Percentiles rank a stretch among this genome's conserved stretches.
Evolutionary conservation across 2,797 vertebrate genomes (phyloP).

Genomic region (Allobates femoralis): DNA sequence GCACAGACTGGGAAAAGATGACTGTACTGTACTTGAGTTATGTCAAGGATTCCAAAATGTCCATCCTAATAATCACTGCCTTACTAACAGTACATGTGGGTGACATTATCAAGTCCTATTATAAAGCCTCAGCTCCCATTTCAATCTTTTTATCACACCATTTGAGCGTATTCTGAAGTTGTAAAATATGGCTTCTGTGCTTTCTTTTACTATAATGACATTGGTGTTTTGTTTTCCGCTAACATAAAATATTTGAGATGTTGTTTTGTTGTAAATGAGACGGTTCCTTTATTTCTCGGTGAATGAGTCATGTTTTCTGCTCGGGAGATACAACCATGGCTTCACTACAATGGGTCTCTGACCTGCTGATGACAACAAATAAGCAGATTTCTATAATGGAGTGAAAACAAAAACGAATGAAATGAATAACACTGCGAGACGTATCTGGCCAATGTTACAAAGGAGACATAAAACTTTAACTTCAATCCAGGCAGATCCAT

Average conservation of each 20-base stretch:
- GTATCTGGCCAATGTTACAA: neutral
- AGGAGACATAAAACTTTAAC: neutral
- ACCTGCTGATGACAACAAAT: slow-evolving; percentile 25
- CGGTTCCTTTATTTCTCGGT: neutral
- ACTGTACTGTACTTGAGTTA: neutral
- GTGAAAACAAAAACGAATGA: slow-evolving; percentile 6
- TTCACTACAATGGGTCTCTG: slow-evolving; percentile 17
- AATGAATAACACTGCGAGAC: neutral
- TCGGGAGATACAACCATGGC: neutral
- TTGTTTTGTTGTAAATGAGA: neutral
- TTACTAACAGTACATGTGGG: neutral
- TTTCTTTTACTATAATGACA: neutral
- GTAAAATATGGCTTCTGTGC: neutral
- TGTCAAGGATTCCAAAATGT: neutral
- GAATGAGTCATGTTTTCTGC: slow-evolving; percentile 2
- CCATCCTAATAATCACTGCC: too few relatives aligned
- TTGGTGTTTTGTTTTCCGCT: neutral
- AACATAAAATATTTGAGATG: neutral
- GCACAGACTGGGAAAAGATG: neutral
- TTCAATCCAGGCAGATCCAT: neutral
- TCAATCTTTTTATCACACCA: neutral
- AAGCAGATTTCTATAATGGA: neutral
- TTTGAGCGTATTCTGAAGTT: neutral
- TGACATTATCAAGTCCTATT: too few relatives aligned
- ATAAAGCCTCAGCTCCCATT: neutral